These are phyloP conservation scores for Drosophila equinoxialis DNA, from an alignment of 1,140 invertebrate genomes.

Conservation along the genomic window DNA sequence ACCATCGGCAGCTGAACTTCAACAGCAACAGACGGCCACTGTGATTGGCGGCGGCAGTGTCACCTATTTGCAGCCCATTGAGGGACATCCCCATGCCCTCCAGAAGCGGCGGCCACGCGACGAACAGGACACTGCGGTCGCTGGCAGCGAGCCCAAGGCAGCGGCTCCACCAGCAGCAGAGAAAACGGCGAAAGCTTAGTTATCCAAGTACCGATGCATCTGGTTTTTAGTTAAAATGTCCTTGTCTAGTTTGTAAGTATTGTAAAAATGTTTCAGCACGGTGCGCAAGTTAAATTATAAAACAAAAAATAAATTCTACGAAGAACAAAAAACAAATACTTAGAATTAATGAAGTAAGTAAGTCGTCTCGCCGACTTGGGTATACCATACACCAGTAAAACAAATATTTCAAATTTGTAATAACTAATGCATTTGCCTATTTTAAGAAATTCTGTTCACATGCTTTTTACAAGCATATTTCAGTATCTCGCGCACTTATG, in stretches of 20 bases:
- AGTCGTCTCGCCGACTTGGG: too few species aligned
- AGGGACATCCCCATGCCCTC: conserved; percentile 45
- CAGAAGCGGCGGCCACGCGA: conserved; percentile 68
- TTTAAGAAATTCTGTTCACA: too few species aligned
- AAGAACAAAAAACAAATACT: conserved; percentile 16
- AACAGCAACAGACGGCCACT: conserved; percentile 59
- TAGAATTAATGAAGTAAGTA: too few species aligned
- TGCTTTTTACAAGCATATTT: too few species aligned
- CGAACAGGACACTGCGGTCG: conserved; percentile 72
- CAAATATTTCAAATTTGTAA: too few species aligned
- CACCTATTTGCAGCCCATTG: conserved; percentile 70
- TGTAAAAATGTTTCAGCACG: conserved; percentile 80
- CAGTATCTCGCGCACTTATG: too few species aligned
- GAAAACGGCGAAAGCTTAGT: conserved; percentile 43
- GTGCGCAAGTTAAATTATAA: conserved; percentile 75
- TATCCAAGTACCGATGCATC: not conserved
- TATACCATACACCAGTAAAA: too few species aligned
- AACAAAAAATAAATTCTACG: conserved; percentile 8
- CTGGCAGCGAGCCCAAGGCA: conserved; percentile 66
- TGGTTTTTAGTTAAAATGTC: conserved; percentile 73
- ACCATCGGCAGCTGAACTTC: conserved; percentile 56
- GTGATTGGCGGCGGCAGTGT: conserved; percentile 69
- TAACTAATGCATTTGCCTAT: too few species aligned
- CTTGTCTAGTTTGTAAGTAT: conserved; percentile 76
- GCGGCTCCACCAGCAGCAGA: conserved; percentile 34